Conservation (phyloP, 2,113 vertebrate genomes). For the Eolophus roseicapilla region DNA sequence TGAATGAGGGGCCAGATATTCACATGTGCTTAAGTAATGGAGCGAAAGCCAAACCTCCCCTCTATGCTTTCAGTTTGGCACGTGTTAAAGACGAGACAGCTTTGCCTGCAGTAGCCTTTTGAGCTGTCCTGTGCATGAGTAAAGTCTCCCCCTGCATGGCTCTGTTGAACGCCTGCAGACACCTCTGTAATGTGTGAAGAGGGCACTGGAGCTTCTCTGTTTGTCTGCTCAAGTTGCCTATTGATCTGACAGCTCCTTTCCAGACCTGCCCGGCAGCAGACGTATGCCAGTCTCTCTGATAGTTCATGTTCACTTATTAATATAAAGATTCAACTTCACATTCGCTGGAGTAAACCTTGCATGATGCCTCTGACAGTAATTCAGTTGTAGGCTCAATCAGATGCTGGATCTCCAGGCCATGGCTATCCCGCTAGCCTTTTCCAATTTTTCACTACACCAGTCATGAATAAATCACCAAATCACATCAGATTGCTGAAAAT, state of each 20-base stretch:
- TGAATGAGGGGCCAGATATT: not conserved
- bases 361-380: conserved; percentile 49
- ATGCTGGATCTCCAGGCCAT: conserved; percentile 52
- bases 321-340: conserved; percentile 36
- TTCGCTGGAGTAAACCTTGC: conserved; percentile 31
- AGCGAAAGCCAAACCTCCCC: not conserved
- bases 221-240: not conserved
- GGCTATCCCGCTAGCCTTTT: conserved; percentile 56
- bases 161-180: not conserved
- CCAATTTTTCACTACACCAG: conserved; percentile 74
- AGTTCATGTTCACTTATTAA: conserved; percentile 59
- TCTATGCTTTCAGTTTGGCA: not conserved
- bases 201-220: not conserved
- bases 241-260: not conserved
- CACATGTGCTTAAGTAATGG: not conserved
- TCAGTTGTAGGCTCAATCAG: conserved; percentile 57
- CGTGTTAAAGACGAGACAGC: fast-evolving
- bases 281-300: conserved; percentile 43
- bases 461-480: conserved; percentile 74
- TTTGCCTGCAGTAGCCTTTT: not conserved
- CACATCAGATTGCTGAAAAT: conserved; percentile 69
- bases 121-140: not conserved
- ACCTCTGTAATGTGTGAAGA: not conserved
- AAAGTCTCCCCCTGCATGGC: not conserved
- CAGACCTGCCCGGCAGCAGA: conserved; percentile 24